A percentile compares a stretch with the other conserved stretches of the same genome.
Evolutionary conservation across 2,797 vertebrate genomes (phyloP).

Genomic region (Phataginus tetradactyla): DNA sequence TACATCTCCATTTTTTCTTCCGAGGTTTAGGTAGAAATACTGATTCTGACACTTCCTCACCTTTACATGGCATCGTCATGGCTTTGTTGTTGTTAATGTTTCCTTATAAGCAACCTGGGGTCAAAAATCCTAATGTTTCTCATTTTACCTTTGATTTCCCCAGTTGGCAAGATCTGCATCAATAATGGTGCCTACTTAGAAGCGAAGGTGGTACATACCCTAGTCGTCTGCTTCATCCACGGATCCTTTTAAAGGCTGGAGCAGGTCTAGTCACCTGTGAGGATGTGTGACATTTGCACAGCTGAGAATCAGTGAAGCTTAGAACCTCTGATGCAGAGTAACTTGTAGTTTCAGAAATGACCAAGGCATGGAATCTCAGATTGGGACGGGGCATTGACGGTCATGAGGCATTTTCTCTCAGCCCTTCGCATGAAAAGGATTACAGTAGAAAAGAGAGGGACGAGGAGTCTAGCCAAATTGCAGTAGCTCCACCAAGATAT

Average conservation of each 20-base stretch:
- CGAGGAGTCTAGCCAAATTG: slow-evolving; percentile 45
- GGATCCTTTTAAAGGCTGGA: background rate
- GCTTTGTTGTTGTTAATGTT: background rate
- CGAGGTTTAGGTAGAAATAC: background rate
- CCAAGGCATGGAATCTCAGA: background rate
- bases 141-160: background rate
- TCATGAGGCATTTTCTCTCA: background rate
- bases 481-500: slow-evolving; percentile 75
- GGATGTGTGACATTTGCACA: background rate
- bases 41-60: background rate
- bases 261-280: background rate
- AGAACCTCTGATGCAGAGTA: background rate
- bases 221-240: background rate
- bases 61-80: background rate
- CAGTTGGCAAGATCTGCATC: background rate
- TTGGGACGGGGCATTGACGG: background rate
- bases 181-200: background rate
- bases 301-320: background rate
- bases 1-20: background rate
- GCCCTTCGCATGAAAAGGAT: slow-evolving; percentile 55
- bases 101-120: background rate
- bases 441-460: slow-evolving; percentile 69
- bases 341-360: background rate
- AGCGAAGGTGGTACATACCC: background rate
- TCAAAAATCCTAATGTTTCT: background rate